These are phyloP conservation scores for Apantesis nais DNA, from an alignment of 2,888 invertebrate species.

Conservation along the genomic window DNA sequence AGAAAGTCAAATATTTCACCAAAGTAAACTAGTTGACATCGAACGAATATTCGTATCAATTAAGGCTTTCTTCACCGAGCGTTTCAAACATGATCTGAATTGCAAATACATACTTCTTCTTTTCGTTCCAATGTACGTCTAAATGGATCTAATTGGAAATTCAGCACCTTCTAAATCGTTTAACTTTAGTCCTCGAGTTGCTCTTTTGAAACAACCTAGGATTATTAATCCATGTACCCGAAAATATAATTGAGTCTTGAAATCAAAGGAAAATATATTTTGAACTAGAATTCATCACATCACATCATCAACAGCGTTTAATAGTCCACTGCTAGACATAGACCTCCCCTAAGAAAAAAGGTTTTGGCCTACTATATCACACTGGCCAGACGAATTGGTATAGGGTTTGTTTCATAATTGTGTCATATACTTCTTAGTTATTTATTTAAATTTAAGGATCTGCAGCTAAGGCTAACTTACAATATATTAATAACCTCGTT, in stretches of 20 bases:
- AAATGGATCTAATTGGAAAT: constrained; percentile 72
- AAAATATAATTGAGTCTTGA: background rate
- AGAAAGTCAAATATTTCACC: constrained; percentile 30
- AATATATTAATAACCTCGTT: too few relatives aligned
- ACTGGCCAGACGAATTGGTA: too few relatives aligned
- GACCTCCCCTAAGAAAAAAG: too few relatives aligned
- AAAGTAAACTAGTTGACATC: constrained; percentile 33
- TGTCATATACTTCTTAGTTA: too few relatives aligned
- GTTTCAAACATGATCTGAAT: constrained; percentile 71
- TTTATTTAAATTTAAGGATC: too few relatives aligned
- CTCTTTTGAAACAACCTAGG: constrained; percentile 40
- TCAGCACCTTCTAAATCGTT: constrained; percentile 56
- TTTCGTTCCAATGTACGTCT: constrained; percentile 56
- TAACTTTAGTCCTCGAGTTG: constrained; percentile 40
- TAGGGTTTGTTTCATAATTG: too few relatives aligned
- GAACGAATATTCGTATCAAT: constrained; percentile 70
- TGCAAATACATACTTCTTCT: constrained; percentile 72
- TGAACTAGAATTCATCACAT: background rate
- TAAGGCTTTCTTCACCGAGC: constrained; percentile 67
- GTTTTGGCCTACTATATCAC: too few relatives aligned
- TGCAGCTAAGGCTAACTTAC: too few relatives aligned
- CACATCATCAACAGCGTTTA: too few relatives aligned
- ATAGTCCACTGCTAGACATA: too few relatives aligned
- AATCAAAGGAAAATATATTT: background rate
- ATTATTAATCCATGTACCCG: constrained; percentile 12